A percentile compares a stretch with the other conserved stretches of the same genome.
These are phyloP conservation scores for Drosophila ezoana DNA, from an alignment of 2,888 invertebrate species.

Conservation along the genomic window DNA sequence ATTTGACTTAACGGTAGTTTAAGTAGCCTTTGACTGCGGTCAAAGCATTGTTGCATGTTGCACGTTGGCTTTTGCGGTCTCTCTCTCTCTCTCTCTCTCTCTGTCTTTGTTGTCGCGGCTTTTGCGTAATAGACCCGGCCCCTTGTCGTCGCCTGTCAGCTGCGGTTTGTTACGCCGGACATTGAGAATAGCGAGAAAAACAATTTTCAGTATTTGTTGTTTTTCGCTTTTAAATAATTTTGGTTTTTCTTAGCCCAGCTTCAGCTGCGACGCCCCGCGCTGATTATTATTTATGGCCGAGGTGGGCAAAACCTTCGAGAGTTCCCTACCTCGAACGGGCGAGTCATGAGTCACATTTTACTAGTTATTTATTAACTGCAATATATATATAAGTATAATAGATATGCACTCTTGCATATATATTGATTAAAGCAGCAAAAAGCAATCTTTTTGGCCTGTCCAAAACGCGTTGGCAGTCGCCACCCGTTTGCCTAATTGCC, in stretches of 20 bases:
- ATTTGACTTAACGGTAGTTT: conserved; percentile 67
- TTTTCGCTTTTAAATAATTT: conserved; percentile 1
- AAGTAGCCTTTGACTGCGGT: conserved; percentile 65
- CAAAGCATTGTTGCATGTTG: conserved; percentile 37
- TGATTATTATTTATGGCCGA: conserved; percentile 28
- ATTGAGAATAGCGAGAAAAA: conserved; percentile 9
- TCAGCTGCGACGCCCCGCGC: conserved; percentile 11
- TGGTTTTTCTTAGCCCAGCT: conserved; percentile 7
- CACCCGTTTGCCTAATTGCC: conserved; percentile 41
- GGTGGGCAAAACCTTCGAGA: conserved; percentile 8
- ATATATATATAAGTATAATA: neutral
- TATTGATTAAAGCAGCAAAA: conserved; percentile 3
- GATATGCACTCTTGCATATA: neutral
- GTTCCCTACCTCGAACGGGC: neutral
- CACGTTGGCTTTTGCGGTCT: conserved; percentile 39
- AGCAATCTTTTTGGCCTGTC: conserved; percentile 30
- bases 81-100: neutral
- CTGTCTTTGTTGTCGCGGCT: conserved; percentile 7
- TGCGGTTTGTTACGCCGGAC: conserved; percentile 40
- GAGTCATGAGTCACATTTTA: conserved; percentile 20
- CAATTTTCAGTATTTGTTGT: neutral
- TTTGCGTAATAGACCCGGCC: conserved; percentile 35
- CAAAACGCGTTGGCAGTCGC: conserved; percentile 25
- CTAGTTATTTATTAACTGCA: neutral
- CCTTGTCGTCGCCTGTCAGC: conserved; percentile 54